These are phyloP conservation scores for Solenopsis invicta DNA, from an alignment of 1,140 invertebrate species.

Conservation along the genomic window DNA sequence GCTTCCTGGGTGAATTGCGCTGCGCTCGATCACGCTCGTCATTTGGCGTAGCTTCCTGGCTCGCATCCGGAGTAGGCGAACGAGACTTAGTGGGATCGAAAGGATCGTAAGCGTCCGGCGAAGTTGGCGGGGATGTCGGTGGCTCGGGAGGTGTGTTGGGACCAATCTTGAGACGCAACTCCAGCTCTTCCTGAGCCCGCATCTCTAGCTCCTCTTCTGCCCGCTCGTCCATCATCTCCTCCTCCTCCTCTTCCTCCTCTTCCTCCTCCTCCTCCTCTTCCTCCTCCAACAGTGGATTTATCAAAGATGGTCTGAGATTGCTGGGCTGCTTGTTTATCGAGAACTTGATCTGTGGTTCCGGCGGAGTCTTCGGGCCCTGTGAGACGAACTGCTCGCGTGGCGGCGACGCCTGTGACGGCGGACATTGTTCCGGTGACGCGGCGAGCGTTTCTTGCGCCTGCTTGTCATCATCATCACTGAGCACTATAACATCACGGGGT, in stretches of 20 bases:
- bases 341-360: constrained; percentile 91
- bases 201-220: constrained; percentile 85
- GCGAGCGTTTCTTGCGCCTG: constrained; percentile 76
- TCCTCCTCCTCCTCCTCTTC: constrained; percentile 84
- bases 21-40: constrained; percentile 77
- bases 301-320: constrained; percentile 87
- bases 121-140: constrained; percentile 89
- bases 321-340: constrained; percentile 89
- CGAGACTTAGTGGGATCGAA: constrained; percentile 95
- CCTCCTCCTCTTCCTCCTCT: constrained; percentile 84
- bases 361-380: constrained; percentile 91
- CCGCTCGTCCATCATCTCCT: constrained; percentile 82
- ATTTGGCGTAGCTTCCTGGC: constrained; percentile 83
- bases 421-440: constrained; percentile 80
- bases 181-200: constrained; percentile 85
- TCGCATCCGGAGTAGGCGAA: constrained; percentile 88
- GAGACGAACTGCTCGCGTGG: constrained; percentile 84
- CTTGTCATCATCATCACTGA: constrained; percentile 93
- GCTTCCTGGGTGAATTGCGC: constrained; percentile 81
- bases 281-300: constrained; percentile 89
- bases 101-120: constrained; percentile 94
- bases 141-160: constrained; percentile 90
- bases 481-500: constrained; percentile 92
- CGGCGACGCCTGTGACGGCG: constrained; percentile 78
- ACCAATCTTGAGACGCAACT: constrained; percentile 86